Evolutionary conservation across 1,140 invertebrate genomes (phyloP), one percentile per base, ranked within the genome.

Genomic region (Euschistus heros): DNA sequence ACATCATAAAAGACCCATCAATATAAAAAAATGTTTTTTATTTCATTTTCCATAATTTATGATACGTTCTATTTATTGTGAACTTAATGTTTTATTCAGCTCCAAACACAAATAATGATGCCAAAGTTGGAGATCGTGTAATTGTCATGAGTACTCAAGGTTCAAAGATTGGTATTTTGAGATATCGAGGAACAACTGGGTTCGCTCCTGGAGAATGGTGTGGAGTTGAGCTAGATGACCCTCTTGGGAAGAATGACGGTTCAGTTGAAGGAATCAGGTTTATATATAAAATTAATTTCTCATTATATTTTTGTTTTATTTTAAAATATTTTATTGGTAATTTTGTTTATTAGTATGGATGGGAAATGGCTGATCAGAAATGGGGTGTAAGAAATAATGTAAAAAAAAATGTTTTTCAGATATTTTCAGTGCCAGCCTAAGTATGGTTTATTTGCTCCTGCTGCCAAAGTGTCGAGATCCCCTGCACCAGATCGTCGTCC

Each of bases 191-290:
- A 17, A 76, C 79, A 22, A 91, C 93, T 46, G 88, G 94, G 67
- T 97, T 97, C 76, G 92, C 93, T 13, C 73, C 84, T 22, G 94
- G 94, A 18, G 84, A 92, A 70, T 97, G 94, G 94, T 94, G 90
- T 66, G 95, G 95, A 17, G 87, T 98, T 24, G 93, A 97, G 77
- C 79, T 98, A 67, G 93, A 97, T 74, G 93, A 96, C 66, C 86
- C 92, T 0, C 77, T 88, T 64, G 95, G 95, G 44, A 97, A 97
- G 77, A 97, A 98, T 78, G 94, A 98, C 77, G 94, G 95, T 54
- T 88, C 90, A 50, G 92, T 98, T 47, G 89, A 85, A 69, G 94
- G 86, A 52, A 86, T 84, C 74, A 87, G 87, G 87, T 89, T 70
- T 66, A 30, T 61, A 18, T 15, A 22, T 50, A 10, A 44, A 44